These are phyloP conservation scores for Beroe forskalii DNA, from an alignment of 37 sponge, comb jelly and placozoan genomes.

Conservation along the genomic window DNA sequence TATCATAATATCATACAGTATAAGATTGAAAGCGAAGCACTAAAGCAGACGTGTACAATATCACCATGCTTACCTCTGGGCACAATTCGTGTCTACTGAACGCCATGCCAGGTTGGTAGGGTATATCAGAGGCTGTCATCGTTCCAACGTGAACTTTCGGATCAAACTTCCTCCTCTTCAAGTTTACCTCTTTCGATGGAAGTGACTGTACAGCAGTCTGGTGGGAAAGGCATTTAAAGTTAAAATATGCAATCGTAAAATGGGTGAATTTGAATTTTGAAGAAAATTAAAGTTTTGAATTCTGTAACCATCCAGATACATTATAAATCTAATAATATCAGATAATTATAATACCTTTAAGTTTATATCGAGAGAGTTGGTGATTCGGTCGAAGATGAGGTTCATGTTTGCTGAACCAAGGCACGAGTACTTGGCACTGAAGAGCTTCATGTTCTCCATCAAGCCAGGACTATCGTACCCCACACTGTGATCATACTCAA, in stretches of 20 bases:
- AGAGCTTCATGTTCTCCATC: slow-evolving; percentile 28
- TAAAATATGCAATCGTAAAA: too few species aligned
- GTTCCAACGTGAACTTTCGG: slow-evolving; percentile 2
- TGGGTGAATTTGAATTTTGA: too few species aligned
- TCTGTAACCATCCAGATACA: too few species aligned
- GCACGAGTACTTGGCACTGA: slow-evolving; percentile 1
- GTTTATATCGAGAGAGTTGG: slow-evolving; percentile 3
- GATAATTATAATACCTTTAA: slow-evolving; percentile 14
- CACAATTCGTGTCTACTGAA: slow-evolving; percentile 9
- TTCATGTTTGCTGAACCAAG: slow-evolving; percentile 1
- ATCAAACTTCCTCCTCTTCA: background rate
- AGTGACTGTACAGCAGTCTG: slow-evolving; percentile 9
- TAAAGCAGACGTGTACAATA: too few species aligned
- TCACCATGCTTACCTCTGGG: slow-evolving; percentile 27
- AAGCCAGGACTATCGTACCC: slow-evolving; percentile 21
- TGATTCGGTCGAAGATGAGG: slow-evolving; percentile 13
- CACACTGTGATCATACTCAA: slow-evolving; percentile 25
- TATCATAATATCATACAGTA: too few species aligned
- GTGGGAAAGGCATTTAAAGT: background rate
- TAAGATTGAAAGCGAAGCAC: too few species aligned
- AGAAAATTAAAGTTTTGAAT: too few species aligned
- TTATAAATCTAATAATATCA: too few species aligned
- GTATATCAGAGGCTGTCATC: slow-evolving; percentile 6
- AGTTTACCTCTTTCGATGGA: background rate
- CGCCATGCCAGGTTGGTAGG: slow-evolving; percentile 26